These are phyloP conservation scores for Dicycla oo DNA, from an alignment of 2,888 invertebrate genomes.

Conservation along the genomic window DNA sequence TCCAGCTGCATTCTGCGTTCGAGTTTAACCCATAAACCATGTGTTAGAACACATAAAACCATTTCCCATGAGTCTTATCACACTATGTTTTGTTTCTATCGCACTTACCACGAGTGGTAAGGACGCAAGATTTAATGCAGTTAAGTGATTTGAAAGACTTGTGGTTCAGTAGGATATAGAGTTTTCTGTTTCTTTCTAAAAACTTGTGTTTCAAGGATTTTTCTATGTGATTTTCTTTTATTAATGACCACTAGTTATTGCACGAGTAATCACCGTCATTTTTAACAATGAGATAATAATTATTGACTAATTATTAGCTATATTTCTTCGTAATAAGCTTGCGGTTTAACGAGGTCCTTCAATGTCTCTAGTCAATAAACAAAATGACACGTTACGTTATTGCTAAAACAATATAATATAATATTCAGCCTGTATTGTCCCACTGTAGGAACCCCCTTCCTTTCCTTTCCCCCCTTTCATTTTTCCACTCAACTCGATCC, in stretches of 20 bases:
- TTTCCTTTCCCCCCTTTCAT: no score
- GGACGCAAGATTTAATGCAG: slow-evolving; percentile 39
- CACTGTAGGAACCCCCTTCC: no score
- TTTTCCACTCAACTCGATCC: no score
- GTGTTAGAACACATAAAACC: slow-evolving; percentile 71
- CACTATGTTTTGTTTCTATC: slow-evolving; percentile 43
- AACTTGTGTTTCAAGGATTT: slow-evolving; percentile 1
- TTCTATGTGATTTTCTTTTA: neutral
- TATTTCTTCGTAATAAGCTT: slow-evolving; percentile 12
- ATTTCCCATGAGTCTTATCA: slow-evolving; percentile 69
- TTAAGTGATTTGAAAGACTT: slow-evolving; percentile 35
- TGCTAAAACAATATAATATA: neutral
- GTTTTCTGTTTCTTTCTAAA: neutral
- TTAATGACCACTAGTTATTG: neutral
- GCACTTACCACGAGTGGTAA: slow-evolving; percentile 32
- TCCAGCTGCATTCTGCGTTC: slow-evolving; percentile 63
- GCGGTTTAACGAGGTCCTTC: slow-evolving; percentile 11
- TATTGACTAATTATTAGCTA: slow-evolving; percentile 3
- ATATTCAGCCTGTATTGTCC: no score
- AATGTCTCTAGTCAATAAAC: neutral
- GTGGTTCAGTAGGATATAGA: slow-evolving; percentile 45
- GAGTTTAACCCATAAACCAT: slow-evolving; percentile 65
- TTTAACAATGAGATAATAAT: slow-evolving; percentile 17
- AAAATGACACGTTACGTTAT: slow-evolving; percentile 6
- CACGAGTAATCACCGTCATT: neutral